These are phyloP conservation scores for Macrobrachium rosenbergii DNA, from an alignment of 1,140 invertebrate genomes.

Conservation along the genomic window DNA sequence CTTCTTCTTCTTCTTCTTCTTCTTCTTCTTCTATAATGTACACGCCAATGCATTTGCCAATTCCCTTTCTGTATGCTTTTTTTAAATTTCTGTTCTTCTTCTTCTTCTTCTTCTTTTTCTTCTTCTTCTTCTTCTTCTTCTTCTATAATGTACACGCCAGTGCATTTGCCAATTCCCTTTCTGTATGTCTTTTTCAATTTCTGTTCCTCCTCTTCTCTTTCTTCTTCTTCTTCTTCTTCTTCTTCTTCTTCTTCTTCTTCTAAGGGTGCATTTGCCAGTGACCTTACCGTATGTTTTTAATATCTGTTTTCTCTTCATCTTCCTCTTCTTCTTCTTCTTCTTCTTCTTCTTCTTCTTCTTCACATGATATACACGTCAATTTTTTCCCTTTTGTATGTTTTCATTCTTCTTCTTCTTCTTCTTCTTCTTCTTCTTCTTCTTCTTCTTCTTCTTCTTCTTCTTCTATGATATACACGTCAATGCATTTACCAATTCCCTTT, in stretches of 20 bases:
- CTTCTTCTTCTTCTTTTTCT: neutral
- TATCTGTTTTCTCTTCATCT: neutral
- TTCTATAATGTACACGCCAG: neutral
- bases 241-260: neutral
- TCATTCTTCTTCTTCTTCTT: neutral
- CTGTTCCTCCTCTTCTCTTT: too few relatives aligned
- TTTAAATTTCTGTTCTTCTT: neutral
- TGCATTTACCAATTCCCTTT: neutral
- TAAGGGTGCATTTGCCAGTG: neutral
- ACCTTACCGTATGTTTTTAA: neutral
- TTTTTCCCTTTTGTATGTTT: neutral
- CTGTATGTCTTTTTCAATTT: neutral
- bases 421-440: neutral
- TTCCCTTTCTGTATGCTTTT: neutral
- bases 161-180: neutral
- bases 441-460: neutral
- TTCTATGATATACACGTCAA: neutral
- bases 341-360: neutral
- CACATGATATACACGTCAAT: neutral
- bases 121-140: neutral
- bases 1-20: conserved; percentile 4
- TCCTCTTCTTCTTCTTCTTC: neutral
- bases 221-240: conserved; percentile 12
- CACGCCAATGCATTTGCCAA: neutral
- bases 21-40: neutral